phyloP scores from a whole-genome alignment of 2,888 invertebrate genomes.

The Eupsilia transversa region DNA sequence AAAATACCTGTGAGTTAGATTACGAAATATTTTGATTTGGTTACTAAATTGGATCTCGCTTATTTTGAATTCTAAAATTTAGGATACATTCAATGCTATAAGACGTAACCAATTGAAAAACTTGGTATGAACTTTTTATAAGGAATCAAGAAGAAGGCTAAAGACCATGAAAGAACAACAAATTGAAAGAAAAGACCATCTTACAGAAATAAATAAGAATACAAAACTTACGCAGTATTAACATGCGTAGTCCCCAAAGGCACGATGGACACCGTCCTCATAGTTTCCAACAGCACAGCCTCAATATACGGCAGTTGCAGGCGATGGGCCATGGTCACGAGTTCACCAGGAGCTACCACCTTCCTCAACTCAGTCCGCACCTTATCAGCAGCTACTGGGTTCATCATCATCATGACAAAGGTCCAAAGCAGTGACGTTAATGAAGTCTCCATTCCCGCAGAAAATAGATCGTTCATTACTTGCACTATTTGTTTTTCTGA shows the following conservation, averaged over 20 bases:
- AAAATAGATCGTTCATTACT: slow-evolving; percentile 96
- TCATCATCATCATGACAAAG: slow-evolving; percentile 94
- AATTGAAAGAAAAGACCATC: not conserved
- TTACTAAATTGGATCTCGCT: slow-evolving; percentile 1
- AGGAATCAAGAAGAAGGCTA: not conserved
- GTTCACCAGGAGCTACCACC: slow-evolving; percentile 92
- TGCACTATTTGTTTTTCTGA: slow-evolving; percentile 96
- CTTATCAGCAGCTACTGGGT: slow-evolving; percentile 93
- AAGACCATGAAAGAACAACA: not conserved
- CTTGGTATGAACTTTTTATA: not conserved
- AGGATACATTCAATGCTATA: not conserved
- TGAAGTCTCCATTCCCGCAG: slow-evolving; percentile 97
- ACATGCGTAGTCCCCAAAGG: slow-evolving; percentile 96
- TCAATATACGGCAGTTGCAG: slow-evolving; percentile 94
- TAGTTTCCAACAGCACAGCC: slow-evolving; percentile 95
- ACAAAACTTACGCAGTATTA: slow-evolving; percentile 93
- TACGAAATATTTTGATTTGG: not conserved
- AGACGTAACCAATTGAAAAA: not conserved
- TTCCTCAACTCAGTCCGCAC: slow-evolving; percentile 94
- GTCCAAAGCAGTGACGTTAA: slow-evolving; percentile 95
- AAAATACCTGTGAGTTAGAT: slow-evolving; percentile 8
- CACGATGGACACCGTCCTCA: slow-evolving; percentile 94
- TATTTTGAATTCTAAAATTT: slow-evolving; percentile 4
- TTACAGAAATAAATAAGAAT: not conserved
- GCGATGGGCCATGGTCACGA: slow-evolving; percentile 94